Percentiles rank a stretch among this genome's conserved stretches.
Evolutionary conservation across 2,797 vertebrate genomes (phyloP).

Genomic region (Leptodactylus fallax): DNA sequence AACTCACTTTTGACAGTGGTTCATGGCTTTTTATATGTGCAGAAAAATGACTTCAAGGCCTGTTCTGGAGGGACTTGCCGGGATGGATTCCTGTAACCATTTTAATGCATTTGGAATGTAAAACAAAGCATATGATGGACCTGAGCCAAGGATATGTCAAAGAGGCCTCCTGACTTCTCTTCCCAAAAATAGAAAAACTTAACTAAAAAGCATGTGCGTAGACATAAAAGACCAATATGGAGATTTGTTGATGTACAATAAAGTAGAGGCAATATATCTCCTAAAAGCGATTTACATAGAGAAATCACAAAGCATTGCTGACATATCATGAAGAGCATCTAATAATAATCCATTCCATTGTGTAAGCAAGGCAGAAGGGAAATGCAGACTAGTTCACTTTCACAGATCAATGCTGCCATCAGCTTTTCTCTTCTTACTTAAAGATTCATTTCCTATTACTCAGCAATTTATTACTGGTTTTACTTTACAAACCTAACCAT

Average conservation of each 20-base stretch:
- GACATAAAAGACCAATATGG: neutral
- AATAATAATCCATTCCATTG: conserved; percentile 1
- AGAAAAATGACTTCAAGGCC: neutral
- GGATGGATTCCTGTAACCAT: conserved; percentile 9
- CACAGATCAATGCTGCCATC: conserved; percentile 44
- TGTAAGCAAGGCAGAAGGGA: conserved; percentile 23
- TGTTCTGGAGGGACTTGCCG: neutral
- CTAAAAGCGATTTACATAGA: neutral
- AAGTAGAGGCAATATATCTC: neutral
- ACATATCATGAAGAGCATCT: neutral
- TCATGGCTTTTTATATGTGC: neutral
- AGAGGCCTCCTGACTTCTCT: neutral
- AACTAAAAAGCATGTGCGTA: neutral
- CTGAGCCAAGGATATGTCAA: conserved; percentile 6
- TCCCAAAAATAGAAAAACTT: conserved; percentile 8
- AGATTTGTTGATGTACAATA: neutral
- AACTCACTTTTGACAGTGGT: neutral
- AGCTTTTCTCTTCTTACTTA: conserved; percentile 41
- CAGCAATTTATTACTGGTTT: conserved; percentile 51
- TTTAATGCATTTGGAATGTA: neutral
- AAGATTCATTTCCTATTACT: conserved; percentile 23
- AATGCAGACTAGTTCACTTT: conserved; percentile 26
- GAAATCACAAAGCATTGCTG: neutral
- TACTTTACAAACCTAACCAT: conserved; percentile 42
- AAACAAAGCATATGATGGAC: neutral